A percentile compares a stretch with the other conserved stretches of the same genome.
Conservation (phyloP, 2,888 invertebrate species). For the Metalampra italica region DNA sequence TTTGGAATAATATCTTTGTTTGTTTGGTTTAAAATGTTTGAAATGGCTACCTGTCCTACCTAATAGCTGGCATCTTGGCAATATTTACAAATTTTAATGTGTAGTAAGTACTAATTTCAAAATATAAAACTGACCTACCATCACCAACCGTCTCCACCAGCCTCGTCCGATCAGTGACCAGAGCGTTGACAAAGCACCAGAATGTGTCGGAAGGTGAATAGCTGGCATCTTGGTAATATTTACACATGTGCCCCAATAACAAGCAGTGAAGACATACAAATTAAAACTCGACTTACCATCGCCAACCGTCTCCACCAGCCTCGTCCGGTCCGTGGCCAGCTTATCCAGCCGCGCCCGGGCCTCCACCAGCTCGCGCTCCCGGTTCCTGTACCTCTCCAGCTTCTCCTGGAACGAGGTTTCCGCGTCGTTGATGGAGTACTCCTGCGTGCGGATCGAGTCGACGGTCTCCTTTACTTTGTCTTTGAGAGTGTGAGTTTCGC, state of each 20-base stretch:
- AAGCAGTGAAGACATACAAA: too few species aligned
- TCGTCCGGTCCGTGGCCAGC: slow-evolving; percentile 63
- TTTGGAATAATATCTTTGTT: too few species aligned
- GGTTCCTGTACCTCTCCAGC: slow-evolving; percentile 65
- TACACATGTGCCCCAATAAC: too few species aligned
- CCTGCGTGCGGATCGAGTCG: slow-evolving; percentile 44
- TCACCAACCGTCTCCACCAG: slow-evolving; percentile 67
- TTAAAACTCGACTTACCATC: slow-evolving; percentile 54
- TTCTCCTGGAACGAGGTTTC: slow-evolving; percentile 57
- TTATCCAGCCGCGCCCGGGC: slow-evolving; percentile 71
- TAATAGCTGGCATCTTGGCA: too few species aligned
- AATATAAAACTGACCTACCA: slow-evolving; percentile 52
- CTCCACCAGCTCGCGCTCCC: slow-evolving; percentile 68
- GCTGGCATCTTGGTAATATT: too few species aligned
- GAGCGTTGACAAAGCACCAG: too few species aligned
- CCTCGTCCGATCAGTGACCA: slow-evolving; percentile 63
- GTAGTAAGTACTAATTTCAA: too few species aligned
- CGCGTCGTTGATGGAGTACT: slow-evolving; percentile 53
- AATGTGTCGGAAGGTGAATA: too few species aligned
- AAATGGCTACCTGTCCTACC: too few species aligned
- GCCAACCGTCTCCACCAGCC: slow-evolving; percentile 62
- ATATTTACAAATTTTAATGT: too few species aligned
- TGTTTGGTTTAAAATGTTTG: too few species aligned
- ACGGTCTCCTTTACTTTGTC: slow-evolving; percentile 50
- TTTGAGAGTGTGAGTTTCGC: slow-evolving; percentile 50